These are phyloP conservation scores for Eurosta solidaginis DNA, from an alignment of 1,140 invertebrate species.

Conservation along the genomic window DNA sequence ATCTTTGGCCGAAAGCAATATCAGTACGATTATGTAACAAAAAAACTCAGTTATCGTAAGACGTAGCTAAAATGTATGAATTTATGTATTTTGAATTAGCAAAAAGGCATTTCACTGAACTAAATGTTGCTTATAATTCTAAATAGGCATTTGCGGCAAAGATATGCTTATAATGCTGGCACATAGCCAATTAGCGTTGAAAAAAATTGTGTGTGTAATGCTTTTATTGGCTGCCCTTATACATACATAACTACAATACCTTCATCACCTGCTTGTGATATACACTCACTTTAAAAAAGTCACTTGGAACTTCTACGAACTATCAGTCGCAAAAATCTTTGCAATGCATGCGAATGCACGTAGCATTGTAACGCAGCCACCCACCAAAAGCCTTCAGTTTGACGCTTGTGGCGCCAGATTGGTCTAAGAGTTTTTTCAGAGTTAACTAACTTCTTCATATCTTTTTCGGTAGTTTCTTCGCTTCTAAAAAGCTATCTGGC, in stretches of 20 bases:
- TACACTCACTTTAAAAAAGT: slow-evolving; percentile 1
- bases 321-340: neutral
- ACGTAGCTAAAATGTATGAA: no score
- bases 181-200: neutral
- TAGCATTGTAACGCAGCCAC: neutral
- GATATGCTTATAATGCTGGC: neutral
- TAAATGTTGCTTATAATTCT: neutral
- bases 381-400: slow-evolving; percentile 7
- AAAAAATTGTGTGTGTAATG: neutral
- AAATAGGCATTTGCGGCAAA: neutral
- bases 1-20: neutral
- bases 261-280: neutral
- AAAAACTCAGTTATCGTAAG: slow-evolving; percentile 20
- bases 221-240: neutral
- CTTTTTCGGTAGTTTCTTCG: neutral
- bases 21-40: neutral
- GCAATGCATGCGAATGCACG: neutral
- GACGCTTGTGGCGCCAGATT: neutral
- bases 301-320: slow-evolving; percentile 14
- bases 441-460: slow-evolving; percentile 7
- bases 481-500: neutral
- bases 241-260: neutral
- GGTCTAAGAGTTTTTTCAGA: neutral
- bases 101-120: neutral
- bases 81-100: no score